These are phyloP conservation scores for Nycteola revayana DNA, from an alignment of 2,888 invertebrate genomes.

Conservation along the genomic window DNA sequence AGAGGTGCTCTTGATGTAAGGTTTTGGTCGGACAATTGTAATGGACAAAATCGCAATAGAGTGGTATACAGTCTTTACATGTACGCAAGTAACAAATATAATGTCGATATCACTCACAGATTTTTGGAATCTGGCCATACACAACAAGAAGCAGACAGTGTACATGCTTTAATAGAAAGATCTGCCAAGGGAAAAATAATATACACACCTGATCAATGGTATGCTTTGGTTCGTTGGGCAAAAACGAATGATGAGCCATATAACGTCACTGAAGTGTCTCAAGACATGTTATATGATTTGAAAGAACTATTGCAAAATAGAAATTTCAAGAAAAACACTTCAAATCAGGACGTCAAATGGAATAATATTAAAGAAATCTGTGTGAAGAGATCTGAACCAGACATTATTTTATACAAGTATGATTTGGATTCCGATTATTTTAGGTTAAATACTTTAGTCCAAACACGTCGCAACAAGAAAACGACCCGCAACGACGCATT, in stretches of 20 bases:
- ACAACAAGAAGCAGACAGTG: constrained; percentile 10
- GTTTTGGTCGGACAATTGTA: no score
- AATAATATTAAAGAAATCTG: constrained; percentile 10
- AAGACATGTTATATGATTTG: constrained; percentile 10
- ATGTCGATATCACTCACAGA: constrained; percentile 4
- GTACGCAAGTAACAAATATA: constrained; percentile 2
- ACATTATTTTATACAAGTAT: constrained; percentile 9
- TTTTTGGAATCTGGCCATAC: constrained; percentile 15
- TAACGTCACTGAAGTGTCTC: constrained; percentile 6
- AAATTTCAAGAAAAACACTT: constrained; percentile 12
- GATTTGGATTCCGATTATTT: constrained; percentile 8
- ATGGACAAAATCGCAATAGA: background rate
- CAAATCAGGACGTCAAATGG: constrained; percentile 9
- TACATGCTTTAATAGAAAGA: constrained; percentile 11
- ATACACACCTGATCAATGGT: constrained; percentile 7
- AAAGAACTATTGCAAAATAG: constrained; percentile 10
- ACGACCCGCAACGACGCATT: constrained; percentile 2
- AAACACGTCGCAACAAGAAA: constrained; percentile 8
- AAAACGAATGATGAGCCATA: constrained; percentile 7
- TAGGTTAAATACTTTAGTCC: constrained; percentile 7
- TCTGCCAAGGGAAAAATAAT: constrained; percentile 6
- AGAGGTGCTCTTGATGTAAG: no score
- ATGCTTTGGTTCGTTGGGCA: constrained; percentile 8
- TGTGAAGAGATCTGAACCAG: constrained; percentile 6
- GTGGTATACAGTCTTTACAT: constrained; percentile 14